phyloP scores from a whole-genome alignment of 1,140 invertebrate genomes.

The Elymnias hypermnestra region DNA sequence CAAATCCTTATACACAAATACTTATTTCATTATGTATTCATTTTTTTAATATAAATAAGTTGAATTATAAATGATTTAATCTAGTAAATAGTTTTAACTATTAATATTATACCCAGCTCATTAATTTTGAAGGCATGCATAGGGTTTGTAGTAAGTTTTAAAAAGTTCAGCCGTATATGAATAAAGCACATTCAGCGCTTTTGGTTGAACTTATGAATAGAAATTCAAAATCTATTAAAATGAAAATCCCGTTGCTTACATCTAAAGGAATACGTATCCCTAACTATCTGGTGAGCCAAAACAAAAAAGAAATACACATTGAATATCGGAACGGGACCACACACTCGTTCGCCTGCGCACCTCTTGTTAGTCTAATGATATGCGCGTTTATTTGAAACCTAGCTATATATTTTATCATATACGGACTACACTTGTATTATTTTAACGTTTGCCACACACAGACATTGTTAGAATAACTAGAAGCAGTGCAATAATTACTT shows the following conservation, averaged over 20 bases:
- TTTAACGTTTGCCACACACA: conserved; percentile 8
- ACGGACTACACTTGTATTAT: too few species aligned
- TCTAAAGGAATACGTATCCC: conserved; percentile 25
- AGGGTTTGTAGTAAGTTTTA: too few species aligned
- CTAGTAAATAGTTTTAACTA: too few species aligned
- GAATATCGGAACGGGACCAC: conserved; percentile 59
- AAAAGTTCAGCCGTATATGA: too few species aligned
- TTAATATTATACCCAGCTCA: too few species aligned
- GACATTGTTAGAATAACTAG: not conserved
- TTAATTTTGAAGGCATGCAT: too few species aligned
- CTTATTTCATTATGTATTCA: too few species aligned
- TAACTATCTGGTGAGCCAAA: conserved; percentile 23
- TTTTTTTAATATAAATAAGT: too few species aligned
- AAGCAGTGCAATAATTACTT: not conserved
- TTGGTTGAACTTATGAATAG: conserved; percentile 3
- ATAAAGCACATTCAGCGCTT: too few species aligned
- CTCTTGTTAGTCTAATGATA: conserved; percentile 69
- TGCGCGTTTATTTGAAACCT: conserved; percentile 65
- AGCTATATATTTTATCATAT: conserved; percentile 15
- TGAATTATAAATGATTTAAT: too few species aligned
- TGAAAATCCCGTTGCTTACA: conserved; percentile 14
- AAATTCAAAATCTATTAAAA: conserved; percentile 14
- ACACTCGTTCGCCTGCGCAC: conserved; percentile 44
- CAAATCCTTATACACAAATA: too few species aligned
- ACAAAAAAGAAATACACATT: conserved; percentile 42